Evolutionary conservation across 37 sponge, comb jelly and placozoan genomes (phyloP).

Genomic region (Chondrosia reniformis): DNA sequence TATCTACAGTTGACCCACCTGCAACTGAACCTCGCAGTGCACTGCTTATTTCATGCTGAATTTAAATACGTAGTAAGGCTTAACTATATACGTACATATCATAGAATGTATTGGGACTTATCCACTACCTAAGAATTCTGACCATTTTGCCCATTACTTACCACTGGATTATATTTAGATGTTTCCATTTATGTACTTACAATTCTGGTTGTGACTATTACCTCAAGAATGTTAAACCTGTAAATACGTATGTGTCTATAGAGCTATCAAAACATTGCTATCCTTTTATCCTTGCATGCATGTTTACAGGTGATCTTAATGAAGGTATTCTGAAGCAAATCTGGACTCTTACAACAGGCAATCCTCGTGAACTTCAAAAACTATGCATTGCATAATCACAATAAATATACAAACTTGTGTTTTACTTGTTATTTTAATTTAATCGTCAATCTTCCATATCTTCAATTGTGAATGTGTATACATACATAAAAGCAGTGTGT

Average conservation of each 20-base stretch:
- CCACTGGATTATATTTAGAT: too few species aligned
- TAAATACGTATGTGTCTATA: conserved; percentile 4
- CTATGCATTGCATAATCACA: conserved; percentile 10
- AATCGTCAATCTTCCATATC: not conserved
- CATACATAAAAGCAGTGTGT: too few species aligned
- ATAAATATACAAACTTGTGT: not conserved
- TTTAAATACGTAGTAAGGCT: too few species aligned
- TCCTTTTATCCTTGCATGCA: conserved; percentile 11
- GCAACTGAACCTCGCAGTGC: not conserved
- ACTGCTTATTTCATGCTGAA: too few species aligned
- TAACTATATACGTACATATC: too few species aligned
- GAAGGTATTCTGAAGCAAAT: conserved; percentile 29
- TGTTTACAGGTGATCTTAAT: not conserved
- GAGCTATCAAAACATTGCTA: not conserved
- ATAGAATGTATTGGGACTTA: too few species aligned
- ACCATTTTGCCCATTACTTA: too few species aligned
- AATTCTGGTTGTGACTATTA: too few species aligned
- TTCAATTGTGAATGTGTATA: not conserved
- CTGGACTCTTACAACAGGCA: conserved; percentile 51
- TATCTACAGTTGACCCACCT: not conserved
- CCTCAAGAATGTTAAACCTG: too few species aligned
- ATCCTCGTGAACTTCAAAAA: conserved; percentile 40
- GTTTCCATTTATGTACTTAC: too few species aligned
- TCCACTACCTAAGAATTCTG: too few species aligned
- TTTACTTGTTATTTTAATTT: not conserved